Evolutionary conservation across 2,113 vertebrate species (phyloP), one percentile per base, ranked within the genome.

Genomic region (Casuarius casuarius): DNA sequence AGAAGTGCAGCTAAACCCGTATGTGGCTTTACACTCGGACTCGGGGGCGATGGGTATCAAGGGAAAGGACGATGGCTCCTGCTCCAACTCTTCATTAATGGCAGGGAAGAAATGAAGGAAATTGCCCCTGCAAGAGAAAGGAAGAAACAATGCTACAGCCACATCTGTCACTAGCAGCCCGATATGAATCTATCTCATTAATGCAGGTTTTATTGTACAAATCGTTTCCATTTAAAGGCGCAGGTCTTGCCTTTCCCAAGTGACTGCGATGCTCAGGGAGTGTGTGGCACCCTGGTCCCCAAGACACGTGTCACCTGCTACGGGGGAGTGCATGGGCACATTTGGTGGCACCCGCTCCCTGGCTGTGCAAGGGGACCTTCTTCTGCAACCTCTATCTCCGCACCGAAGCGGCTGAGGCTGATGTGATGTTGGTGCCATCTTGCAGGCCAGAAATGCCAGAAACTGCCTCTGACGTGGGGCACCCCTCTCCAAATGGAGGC

Each of bases 251-350:
- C 6, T 23, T 38, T 71, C 65, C 40, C 74, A 84, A 31, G 35
- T 22, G 40, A 66, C 42, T 7, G 7, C 29, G 59, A 35, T 7
- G 25, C 18, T 42, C 1, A 0, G 16, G n/a, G 14, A 3, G 49
- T 23, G 12, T 8, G 17, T 26, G 23, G n/a, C 23, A 19, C 12
- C 16, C 18, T 29, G 26, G n/a, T 65, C 38, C 51, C 49, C 63
- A 51, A 0, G 1, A n/a, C 68, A 66, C 0, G 1, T 58, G 33
- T 25, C 3, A 2, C 31, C 46, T 52, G 26, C 18, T 42, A 62
- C 1, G 0, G 48, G 17, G 38, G 29, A 71, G 3, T 1, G 4
- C 20, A 46, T 7, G 5, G 56, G 31, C 52, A 74, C 0, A 0
- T 25, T 22, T 48, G 46, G 46, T 48, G 46, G 46, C 46, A 19